Evolutionary conservation across 2,888 invertebrate genomes (phyloP).

Genomic region (Acleris cristana): DNA sequence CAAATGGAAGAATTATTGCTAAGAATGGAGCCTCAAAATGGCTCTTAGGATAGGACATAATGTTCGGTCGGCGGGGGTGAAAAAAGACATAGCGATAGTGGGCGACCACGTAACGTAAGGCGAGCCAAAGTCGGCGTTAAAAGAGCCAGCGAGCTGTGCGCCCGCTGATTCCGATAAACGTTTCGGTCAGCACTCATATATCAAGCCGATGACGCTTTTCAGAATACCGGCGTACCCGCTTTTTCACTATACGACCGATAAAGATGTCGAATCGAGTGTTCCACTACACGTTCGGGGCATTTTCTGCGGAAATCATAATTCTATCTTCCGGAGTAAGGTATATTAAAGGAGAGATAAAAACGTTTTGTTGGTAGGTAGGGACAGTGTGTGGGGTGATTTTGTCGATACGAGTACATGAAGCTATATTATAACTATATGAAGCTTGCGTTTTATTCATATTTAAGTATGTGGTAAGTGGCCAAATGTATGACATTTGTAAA

Average conservation of each 20-base stretch:
- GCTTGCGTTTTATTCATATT: not conserved
- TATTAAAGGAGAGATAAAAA: conserved; percentile 10
- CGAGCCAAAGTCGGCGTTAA: conserved; percentile 52
- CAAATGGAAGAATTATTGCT: conserved; percentile 70
- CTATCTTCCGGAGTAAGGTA: conserved; percentile 32
- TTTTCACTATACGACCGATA: conserved; percentile 61
- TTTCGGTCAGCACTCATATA: conserved; percentile 72
- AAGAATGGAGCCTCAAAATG: conserved; percentile 62
- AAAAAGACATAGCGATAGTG: conserved; percentile 68
- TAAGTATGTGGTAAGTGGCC: too few relatives aligned
- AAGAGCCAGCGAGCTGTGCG: conserved; percentile 61
- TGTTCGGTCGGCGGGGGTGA: conserved; percentile 58
- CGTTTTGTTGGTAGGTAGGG: conserved; percentile 10
- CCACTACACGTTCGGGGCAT: conserved; percentile 49
- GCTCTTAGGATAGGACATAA: conserved; percentile 63
- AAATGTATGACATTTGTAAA: too few relatives aligned
- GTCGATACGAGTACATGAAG: not conserved
- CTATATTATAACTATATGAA: too few relatives aligned
- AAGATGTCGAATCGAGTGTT: conserved; percentile 63
- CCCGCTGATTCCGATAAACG: conserved; percentile 75
- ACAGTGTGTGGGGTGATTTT: not conserved
- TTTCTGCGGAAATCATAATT: conserved; percentile 38
- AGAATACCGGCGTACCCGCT: conserved; percentile 55
- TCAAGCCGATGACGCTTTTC: conserved; percentile 68
- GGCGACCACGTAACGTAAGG: conserved; percentile 55